Evolutionary conservation across 1,140 invertebrate species (phyloP).

Genomic region (Bilobella aurantiaca): DNA sequence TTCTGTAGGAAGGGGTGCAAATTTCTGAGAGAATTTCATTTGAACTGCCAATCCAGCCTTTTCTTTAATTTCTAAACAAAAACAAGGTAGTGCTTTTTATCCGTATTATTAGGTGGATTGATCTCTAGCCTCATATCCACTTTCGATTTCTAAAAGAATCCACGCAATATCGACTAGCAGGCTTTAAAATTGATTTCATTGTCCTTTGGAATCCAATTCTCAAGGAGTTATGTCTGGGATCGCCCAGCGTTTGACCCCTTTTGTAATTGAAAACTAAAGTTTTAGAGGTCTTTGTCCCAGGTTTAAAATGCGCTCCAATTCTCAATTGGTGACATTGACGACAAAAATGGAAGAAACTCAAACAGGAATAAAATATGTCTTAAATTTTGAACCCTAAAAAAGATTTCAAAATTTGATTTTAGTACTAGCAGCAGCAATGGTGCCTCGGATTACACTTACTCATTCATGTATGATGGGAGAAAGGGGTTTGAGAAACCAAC

Average conservation of each 20-base stretch:
- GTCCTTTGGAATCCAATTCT: not conserved
- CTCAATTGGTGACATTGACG: not conserved
- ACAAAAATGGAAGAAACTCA: not conserved
- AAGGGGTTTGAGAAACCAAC: not conserved
- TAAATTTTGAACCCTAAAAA: too few relatives aligned
- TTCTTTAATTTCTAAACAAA: not conserved
- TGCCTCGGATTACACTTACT: not conserved
- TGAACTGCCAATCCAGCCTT: conserved; percentile 34
- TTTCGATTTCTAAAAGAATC: too few relatives aligned
- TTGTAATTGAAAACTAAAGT: not conserved
- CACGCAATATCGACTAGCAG: too few relatives aligned
- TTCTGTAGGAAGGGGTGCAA: conserved; percentile 28
- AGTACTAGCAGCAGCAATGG: not conserved
- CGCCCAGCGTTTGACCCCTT: not conserved
- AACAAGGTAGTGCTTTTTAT: not conserved
- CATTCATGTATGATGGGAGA: not conserved
- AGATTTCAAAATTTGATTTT: not conserved
- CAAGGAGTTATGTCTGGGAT: too few relatives aligned
- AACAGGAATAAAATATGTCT: too few relatives aligned
- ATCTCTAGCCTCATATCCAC: too few relatives aligned
- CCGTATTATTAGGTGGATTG: not conserved
- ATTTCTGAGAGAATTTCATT: too few relatives aligned
- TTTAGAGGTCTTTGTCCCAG: not conserved
- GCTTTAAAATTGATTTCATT: too few relatives aligned
- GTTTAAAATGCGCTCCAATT: not conserved